These are phyloP conservation scores for Athalia cordata DNA, from an alignment of 2,888 invertebrate species.

Conservation along the genomic window DNA sequence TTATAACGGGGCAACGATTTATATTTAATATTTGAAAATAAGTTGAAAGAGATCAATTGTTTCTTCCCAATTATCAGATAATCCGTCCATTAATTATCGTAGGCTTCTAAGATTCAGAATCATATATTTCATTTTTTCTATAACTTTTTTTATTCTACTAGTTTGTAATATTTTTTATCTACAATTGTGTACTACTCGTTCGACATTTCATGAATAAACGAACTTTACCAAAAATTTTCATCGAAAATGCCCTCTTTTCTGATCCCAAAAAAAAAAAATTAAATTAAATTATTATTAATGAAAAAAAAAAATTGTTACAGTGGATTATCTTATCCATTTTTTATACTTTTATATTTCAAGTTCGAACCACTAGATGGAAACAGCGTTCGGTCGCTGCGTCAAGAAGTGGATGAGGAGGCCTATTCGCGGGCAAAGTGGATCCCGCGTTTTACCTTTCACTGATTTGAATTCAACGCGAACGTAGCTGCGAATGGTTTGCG, in stretches of 20 bases:
- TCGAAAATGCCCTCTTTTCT: no score
- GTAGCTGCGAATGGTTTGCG: neutral
- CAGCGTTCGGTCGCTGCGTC: neutral
- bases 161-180: no score
- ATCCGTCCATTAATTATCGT: neutral
- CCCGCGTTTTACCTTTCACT: conserved; percentile 9
- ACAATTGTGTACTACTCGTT: no score
- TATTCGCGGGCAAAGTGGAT: conserved; percentile 10
- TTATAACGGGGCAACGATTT: neutral
- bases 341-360: no score
- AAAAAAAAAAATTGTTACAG: neutral
- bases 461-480: neutral
- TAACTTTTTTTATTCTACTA: neutral
- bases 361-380: conserved; percentile 18
- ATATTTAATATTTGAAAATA: neutral
- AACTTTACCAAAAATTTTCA: no score
- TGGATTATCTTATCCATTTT: neutral
- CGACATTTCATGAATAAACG: no score
- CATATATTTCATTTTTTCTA: neutral
- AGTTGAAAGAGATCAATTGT: neutral
- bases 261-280: conserved; percentile 4
- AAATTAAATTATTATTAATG: neutral
- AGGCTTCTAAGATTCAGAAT: neutral
- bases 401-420: neutral
- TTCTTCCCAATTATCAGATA: neutral